Evolutionary conservation across 2,888 invertebrate genomes (phyloP).

Genomic region (Pedicia rivosa): DNA sequence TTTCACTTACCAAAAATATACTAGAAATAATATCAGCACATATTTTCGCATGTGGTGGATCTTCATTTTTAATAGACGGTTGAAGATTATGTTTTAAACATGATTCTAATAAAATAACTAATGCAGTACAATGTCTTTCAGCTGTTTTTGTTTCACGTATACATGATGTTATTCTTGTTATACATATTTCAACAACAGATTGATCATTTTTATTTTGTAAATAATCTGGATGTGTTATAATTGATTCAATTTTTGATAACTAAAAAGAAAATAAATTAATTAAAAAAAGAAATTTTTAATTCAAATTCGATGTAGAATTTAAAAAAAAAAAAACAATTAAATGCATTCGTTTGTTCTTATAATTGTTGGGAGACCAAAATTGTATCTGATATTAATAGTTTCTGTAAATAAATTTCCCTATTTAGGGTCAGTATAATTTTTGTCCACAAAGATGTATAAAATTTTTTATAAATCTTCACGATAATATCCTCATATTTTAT

Average conservation of each 20-base stretch:
- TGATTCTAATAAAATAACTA: constrained; percentile 72
- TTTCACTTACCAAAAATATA: constrained; percentile 64
- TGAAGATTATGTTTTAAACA: constrained; percentile 80
- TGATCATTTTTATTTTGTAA: constrained; percentile 80
- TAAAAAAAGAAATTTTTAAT: constrained; percentile 5
- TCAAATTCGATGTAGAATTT: neutral
- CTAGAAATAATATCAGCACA: constrained; percentile 90
- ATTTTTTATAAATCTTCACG: too few relatives aligned
- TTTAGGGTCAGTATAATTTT: too few relatives aligned
- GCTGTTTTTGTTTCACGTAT: constrained; percentile 75
- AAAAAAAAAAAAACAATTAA: neutral
- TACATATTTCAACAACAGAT: constrained; percentile 88
- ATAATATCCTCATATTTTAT: too few relatives aligned
- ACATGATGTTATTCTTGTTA: constrained; percentile 79
- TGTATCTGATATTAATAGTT: too few relatives aligned
- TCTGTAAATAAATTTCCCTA: too few relatives aligned
- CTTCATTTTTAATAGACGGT: constrained; percentile 60
- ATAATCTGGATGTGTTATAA: constrained; percentile 70
- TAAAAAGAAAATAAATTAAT: constrained; percentile 23
- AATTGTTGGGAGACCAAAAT: too few relatives aligned
- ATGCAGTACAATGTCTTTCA: constrained; percentile 67
- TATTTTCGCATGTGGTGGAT: constrained; percentile 92
- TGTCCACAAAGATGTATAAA: too few relatives aligned
- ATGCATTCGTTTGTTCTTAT: neutral
- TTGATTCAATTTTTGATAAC: constrained; percentile 60